These are phyloP conservation scores for Drosophila arawakana DNA, from an alignment of 1,140 invertebrate genomes.

Conservation along the genomic window DNA sequence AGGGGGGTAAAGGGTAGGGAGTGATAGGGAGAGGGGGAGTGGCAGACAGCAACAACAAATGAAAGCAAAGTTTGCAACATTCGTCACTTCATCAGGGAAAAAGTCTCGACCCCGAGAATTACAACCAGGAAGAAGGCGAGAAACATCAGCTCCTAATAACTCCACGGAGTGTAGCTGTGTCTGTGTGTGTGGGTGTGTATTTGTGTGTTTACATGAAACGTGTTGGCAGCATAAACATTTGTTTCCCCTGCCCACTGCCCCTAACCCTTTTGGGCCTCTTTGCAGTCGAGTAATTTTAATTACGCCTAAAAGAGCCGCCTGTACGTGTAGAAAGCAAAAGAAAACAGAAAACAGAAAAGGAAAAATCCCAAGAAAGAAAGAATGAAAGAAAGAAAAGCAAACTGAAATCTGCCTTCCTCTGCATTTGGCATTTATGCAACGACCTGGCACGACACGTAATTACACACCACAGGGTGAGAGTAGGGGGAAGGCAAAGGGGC, in stretches of 20 bases:
- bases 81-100: constrained; percentile 72
- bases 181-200: too few relatives aligned
- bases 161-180: too few relatives aligned
- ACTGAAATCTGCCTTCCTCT: constrained; percentile 6
- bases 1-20: not conserved
- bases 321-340: constrained; percentile 60
- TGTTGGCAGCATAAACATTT: constrained; percentile 78
- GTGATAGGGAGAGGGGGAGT: constrained; percentile 10
- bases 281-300: constrained; percentile 76
- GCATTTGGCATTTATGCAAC: constrained; percentile 58
- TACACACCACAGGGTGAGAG: constrained; percentile 44
- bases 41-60: constrained; percentile 37
- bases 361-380: constrained; percentile 31
- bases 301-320: constrained; percentile 77
- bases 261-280: not conserved
- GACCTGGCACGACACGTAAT: constrained; percentile 67
- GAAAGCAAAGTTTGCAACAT: constrained; percentile 48
- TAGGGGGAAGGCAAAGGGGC: not conserved
- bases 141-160: constrained; percentile 7
- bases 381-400: constrained; percentile 47
- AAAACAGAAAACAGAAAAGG: constrained; percentile 29
- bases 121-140: constrained; percentile 56
- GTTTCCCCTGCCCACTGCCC: constrained; percentile 5
- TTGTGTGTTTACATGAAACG: constrained; percentile 66
- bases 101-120: constrained; percentile 52